phyloP scores from a whole-genome alignment of 2,888 invertebrate genomes.

The Volucella inanis region DNA sequence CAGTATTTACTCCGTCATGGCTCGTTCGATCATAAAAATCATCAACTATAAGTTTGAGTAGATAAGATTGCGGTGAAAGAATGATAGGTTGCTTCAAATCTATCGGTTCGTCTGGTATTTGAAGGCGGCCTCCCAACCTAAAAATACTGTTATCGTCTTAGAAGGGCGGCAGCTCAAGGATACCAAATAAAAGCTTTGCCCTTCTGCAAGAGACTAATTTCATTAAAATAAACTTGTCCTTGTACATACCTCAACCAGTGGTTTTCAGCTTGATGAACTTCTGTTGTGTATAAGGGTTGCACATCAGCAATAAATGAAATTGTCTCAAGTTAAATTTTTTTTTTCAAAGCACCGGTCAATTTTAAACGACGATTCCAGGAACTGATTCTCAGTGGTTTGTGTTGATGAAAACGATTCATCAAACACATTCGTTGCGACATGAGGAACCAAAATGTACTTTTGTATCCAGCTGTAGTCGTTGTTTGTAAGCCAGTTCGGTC shows the following conservation, averaged over 20 bases:
- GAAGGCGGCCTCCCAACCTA: no score
- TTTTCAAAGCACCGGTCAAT: not conserved
- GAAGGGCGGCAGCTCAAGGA: constrained; percentile 7
- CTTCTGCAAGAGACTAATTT: constrained; percentile 30
- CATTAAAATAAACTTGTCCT: constrained; percentile 6
- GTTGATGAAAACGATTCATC: not conserved
- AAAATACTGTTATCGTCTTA: no score
- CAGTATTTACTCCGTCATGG: constrained; percentile 14
- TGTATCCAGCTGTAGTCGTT: not conserved
- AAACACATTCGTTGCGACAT: not conserved
- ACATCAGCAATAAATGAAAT: not conserved
- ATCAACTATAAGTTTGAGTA: constrained; percentile 6
- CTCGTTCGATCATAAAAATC: not conserved
- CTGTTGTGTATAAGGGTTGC: not conserved
- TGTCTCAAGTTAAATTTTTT: not conserved
- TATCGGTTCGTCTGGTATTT: no score
- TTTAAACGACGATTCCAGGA: constrained; percentile 1
- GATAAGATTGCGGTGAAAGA: not conserved
- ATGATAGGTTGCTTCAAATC: constrained; percentile 13
- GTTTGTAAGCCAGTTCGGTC: constrained; percentile 18
- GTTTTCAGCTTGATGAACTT: constrained; percentile 10
- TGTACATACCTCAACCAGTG: constrained; percentile 35
- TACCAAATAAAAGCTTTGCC: not conserved
- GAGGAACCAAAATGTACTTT: no score
- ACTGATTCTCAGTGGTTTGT: not conserved